phyloP scores from a whole-genome alignment of 2,888 invertebrate genomes.

The Orthonevra nobilis region DNA sequence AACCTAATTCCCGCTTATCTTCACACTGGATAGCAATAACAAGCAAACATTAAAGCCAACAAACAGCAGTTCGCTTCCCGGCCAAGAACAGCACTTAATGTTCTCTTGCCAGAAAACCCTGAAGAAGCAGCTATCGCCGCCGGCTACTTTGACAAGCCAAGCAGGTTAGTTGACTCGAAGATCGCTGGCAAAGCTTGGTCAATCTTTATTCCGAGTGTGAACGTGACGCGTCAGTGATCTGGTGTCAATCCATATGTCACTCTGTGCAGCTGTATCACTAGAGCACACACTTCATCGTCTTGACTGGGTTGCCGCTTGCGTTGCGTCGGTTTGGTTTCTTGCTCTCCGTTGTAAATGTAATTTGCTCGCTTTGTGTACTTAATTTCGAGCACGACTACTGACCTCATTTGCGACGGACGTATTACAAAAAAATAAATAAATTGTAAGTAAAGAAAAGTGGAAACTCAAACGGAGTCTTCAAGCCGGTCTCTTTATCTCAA shows the following conservation, averaged over 20 bases:
- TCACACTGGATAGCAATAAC: neutral
- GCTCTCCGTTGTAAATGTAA: constrained; percentile 11
- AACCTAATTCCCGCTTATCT: constrained; percentile 14
- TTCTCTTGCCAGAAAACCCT: constrained; percentile 8
- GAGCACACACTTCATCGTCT: neutral
- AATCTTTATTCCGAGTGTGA: constrained; percentile 31
- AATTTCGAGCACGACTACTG: constrained; percentile 62
- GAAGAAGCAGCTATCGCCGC: constrained; percentile 7
- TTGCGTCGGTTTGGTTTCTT: too few species aligned
- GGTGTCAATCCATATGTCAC: constrained; percentile 53
- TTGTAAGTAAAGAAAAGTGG: neutral
- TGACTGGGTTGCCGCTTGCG: constrained; percentile 14
- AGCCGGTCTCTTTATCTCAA: constrained; percentile 49
- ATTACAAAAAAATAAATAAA: constrained; percentile 33
- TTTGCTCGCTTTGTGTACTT: constrained; percentile 24
- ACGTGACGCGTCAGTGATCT: constrained; percentile 32
- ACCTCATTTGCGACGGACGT: constrained; percentile 61
- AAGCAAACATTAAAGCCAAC: constrained; percentile 6
- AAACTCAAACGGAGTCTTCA: too few species aligned
- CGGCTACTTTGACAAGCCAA: constrained; percentile 43
- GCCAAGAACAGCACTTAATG: constrained; percentile 45
- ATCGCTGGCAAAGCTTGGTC: constrained; percentile 41
- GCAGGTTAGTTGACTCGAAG: constrained; percentile 19
- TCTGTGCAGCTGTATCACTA: constrained; percentile 1
- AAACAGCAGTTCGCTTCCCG: constrained; percentile 30